Evolutionary conservation across 2,888 invertebrate genomes (phyloP).

Genomic region (Eledona agricola): DNA sequence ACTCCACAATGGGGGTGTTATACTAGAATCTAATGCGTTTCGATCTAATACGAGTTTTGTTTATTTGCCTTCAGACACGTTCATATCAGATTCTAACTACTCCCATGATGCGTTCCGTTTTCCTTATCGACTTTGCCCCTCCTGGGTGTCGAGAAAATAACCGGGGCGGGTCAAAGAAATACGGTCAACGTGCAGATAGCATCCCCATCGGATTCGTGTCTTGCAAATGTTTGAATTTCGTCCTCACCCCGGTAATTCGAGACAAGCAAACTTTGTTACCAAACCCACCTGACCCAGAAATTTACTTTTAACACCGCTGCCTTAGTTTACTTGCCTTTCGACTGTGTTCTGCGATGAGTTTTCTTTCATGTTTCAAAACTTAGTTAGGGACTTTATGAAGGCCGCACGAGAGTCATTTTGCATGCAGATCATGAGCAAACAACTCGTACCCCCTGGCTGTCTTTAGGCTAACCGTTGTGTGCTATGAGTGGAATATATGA

Average conservation of each 20-base stretch:
- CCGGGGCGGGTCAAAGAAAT: no score
- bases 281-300: constrained; percentile 12
- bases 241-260: constrained; percentile 17
- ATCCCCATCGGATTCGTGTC: no score
- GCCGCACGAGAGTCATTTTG: constrained; percentile 7
- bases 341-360: not conserved
- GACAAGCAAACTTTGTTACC: constrained; percentile 9
- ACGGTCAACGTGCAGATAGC: no score
- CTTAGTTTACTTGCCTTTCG: not conserved
- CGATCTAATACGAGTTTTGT: no score
- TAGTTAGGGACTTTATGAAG: constrained; percentile 1
- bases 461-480: constrained; percentile 3
- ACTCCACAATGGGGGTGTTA: no score
- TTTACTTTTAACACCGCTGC: constrained; percentile 1
- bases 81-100: no score
- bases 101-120: no score
- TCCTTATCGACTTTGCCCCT: no score
- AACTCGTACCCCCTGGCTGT: not conserved
- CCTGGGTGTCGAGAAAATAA: no score
- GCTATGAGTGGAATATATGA: no score
- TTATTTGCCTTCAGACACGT: no score
- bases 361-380: not conserved
- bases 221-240: constrained; percentile 20
- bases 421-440: constrained; percentile 29
- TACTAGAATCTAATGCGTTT: no score